Evolutionary conservation across 2,888 invertebrate species (phyloP).

Genomic region (Hecatera dysodea): DNA sequence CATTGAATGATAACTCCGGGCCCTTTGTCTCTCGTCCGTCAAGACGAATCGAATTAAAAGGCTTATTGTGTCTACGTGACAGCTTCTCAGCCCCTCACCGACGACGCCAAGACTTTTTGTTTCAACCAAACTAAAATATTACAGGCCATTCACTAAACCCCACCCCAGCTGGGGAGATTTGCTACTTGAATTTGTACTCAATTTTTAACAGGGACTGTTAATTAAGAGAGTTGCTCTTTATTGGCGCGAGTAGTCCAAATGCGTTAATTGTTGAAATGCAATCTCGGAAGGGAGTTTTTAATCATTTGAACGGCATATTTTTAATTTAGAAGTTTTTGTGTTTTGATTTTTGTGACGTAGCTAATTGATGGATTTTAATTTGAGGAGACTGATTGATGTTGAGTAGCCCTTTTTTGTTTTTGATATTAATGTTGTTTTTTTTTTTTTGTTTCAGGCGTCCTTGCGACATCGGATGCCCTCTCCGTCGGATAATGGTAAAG

Average conservation of each 20-base stretch:
- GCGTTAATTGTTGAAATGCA: constrained; percentile 91
- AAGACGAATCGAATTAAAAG: constrained; percentile 91
- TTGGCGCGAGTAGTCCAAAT: constrained; percentile 89
- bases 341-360: constrained; percentile 72
- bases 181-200: constrained; percentile 91
- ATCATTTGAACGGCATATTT: constrained; percentile 88
- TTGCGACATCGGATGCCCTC: constrained; percentile 86
- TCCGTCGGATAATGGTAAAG: constrained; percentile 85
- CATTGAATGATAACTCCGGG: constrained; percentile 90
- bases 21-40: constrained; percentile 90
- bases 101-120: constrained; percentile 85
- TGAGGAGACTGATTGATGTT: constrained; percentile 64
- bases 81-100: constrained; percentile 80
- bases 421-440: constrained; percentile 42
- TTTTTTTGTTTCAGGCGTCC: constrained; percentile 85
- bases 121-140: constrained; percentile 91
- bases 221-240: constrained; percentile 90
- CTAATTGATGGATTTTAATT: constrained; percentile 81
- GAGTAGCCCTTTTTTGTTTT: constrained; percentile 50
- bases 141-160: constrained; percentile 89
- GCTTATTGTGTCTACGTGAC: constrained; percentile 91
- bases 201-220: constrained; percentile 90
- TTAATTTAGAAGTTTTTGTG: constrained; percentile 80
- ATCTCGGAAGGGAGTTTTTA: constrained; percentile 86
- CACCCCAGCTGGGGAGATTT: constrained; percentile 79